Conservation (phyloP, 92 coral and sea anemone species). For the Porites rus region DNA sequence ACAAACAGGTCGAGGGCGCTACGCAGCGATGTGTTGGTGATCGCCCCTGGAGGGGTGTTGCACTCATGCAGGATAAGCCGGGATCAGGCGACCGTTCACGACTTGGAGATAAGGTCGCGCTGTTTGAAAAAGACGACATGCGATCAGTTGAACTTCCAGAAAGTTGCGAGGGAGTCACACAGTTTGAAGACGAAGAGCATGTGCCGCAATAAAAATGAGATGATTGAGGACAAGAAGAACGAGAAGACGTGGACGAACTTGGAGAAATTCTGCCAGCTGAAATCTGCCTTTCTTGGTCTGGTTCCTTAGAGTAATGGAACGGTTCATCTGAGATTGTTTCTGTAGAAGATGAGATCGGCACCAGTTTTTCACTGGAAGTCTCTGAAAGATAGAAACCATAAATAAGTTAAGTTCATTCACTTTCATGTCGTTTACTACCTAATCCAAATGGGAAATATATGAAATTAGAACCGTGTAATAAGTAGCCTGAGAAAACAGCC, state of each 20-base stretch:
- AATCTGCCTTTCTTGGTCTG: not conserved
- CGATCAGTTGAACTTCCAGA: conserved; percentile 17
- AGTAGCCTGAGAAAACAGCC: too few relatives aligned
- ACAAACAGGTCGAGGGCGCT: not conserved
- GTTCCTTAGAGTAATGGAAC: not conserved
- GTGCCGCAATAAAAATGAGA: not conserved
- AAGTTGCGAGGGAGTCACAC: conserved; percentile 9
- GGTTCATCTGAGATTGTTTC: conserved; percentile 18
- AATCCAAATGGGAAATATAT: too few relatives aligned
- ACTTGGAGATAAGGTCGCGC: conserved; percentile 9
- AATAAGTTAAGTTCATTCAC: too few relatives aligned
- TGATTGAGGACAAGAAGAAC: not conserved
- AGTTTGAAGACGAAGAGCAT: not conserved
- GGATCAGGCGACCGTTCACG: not conserved
- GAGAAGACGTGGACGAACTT: not conserved
- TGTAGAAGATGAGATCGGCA: conserved; percentile 9
- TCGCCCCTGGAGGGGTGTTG: not conserved
- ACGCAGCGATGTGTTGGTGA: conserved; percentile 25
- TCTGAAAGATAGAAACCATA: not conserved
- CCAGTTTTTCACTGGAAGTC: conserved; percentile 3
- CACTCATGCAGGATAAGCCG: not conserved
- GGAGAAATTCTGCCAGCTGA: not conserved
- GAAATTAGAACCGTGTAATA: too few relatives aligned
- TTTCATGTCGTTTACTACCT: too few relatives aligned
- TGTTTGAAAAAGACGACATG: not conserved